Evolutionary conservation across 2,797 vertebrate species (phyloP).

Genomic region (Sebastes hubbsi): DNA sequence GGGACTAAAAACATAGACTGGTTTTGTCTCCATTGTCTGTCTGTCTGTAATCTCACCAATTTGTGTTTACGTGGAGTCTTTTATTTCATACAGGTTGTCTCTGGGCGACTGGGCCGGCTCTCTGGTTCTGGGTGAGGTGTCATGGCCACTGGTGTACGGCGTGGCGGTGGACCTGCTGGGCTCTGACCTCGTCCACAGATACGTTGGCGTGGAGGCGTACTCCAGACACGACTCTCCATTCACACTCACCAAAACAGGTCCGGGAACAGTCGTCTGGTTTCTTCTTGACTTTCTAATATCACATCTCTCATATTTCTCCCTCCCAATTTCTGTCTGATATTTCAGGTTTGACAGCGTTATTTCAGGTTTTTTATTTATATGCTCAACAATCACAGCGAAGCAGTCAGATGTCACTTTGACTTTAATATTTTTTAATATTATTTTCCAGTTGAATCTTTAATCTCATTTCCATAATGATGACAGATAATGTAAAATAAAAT

Average conservation of each 20-base stretch:
- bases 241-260: slow-evolving; percentile 76
- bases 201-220: slow-evolving; percentile 74
- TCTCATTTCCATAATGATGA: too few species aligned
- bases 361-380: too few species aligned
- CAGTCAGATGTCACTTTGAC: too few species aligned
- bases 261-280: background rate
- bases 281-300: background rate
- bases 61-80: too few species aligned
- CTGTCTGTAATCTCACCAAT: background rate
- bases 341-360: too few species aligned
- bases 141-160: slow-evolving; percentile 75
- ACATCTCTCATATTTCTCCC: too few species aligned
- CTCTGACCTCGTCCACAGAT: slow-evolving; percentile 74
- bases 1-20: too few species aligned
- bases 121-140: slow-evolving; percentile 68
- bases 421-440: too few species aligned
- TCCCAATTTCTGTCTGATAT: too few species aligned
- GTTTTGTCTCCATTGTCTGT: background rate
- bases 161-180: slow-evolving; percentile 74
- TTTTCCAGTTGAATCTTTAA: too few species aligned
- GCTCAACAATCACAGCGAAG: too few species aligned
- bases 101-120: slow-evolving; percentile 74
- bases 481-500: too few species aligned
- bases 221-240: slow-evolving; percentile 74
- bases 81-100: slow-evolving; percentile 61